Evolutionary conservation across 2,888 invertebrate genomes (phyloP).

Genomic region (Drosophila koepferae): DNA sequence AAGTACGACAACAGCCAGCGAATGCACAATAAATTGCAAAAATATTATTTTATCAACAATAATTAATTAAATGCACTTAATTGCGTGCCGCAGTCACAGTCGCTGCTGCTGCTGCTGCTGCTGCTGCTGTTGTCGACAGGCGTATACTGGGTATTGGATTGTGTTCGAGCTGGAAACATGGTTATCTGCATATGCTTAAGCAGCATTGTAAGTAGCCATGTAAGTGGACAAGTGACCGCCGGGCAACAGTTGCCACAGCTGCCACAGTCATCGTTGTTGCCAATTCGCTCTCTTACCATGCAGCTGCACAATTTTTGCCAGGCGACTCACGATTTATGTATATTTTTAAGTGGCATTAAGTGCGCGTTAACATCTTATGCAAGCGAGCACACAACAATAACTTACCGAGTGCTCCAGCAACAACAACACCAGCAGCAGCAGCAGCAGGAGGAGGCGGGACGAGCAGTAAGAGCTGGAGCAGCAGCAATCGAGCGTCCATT

Average conservation of each 20-base stretch:
- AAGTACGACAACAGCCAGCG: conserved; percentile 31
- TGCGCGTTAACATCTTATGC: conserved; percentile 80
- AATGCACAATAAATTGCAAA: conserved; percentile 77
- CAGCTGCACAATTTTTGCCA: conserved; percentile 15
- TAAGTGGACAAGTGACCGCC: conserved; percentile 71
- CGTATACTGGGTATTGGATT: background rate
- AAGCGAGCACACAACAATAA: conserved; percentile 60
- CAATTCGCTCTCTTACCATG: background rate
- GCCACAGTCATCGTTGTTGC: conserved; percentile 22
- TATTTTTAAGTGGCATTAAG: conserved; percentile 81
- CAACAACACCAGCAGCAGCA: conserved; percentile 26
- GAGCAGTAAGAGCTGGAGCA: background rate
- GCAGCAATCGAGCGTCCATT: conserved; percentile 47
- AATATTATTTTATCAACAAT: conserved; percentile 82
- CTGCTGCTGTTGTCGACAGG: conserved; percentile 54
- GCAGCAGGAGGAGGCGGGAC: conserved; percentile 13
- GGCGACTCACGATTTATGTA: conserved; percentile 69
- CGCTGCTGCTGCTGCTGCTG: conserved; percentile 13
- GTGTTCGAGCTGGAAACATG: conserved; percentile 47
- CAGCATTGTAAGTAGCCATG: conserved; percentile 75
- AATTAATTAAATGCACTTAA: conserved; percentile 81
- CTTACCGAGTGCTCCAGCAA: conserved; percentile 43
- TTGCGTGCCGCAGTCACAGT: conserved; percentile 69
- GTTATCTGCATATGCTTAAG: conserved; percentile 77
- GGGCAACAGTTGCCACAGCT: conserved; percentile 60